Base-by-base conservation (phyloP, 2,888 invertebrate genomes). In the Lissocephala sabroskyi region DNA sequence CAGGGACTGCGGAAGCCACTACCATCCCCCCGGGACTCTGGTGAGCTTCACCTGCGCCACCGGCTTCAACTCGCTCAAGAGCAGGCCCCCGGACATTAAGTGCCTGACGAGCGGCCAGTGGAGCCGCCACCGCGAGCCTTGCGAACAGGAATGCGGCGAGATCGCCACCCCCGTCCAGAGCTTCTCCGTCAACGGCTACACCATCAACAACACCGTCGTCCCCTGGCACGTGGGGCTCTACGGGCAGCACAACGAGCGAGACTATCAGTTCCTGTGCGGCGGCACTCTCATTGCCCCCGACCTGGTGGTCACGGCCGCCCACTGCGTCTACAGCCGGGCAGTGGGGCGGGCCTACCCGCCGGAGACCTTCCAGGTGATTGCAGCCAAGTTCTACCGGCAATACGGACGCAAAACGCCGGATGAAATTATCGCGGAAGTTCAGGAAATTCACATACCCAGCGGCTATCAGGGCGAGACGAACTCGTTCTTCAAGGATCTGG, bases 161-260 rank as follows among this genome's bases (percentile, higher is more conserved):
- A 64, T 73, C 30, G 78, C 76, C 3, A 71, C 67, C 7, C 79
- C 71, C 17, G 56, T 55, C 3, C 66, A 52, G 18, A 46, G 55
- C n/a, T 73, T 75, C 48, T 63, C 71, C 1, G 58, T 61, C 13
- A 11, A 33, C 13, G 71, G 78, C 0, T 57, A 59, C 17, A 48
- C 67, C 1, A 43, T 64, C 5, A 64, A 75, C 35, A 78, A 78
- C 17, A 59, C 58, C 0, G 56, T 57, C 3, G 76, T 78, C 7
- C 71, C 71, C 7, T 73, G 71, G 71, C 71, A 73, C 4, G 49
- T 78, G 23, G 78, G 59, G 10, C 41, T 73, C 29, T 73, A 73
- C 28, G 47, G 33, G 3, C 30, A 28, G 46, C 56, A 46, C 50
- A 52, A 28, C 28, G 71, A 73, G 41, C 52, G 32, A 35, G n/a